Evolutionary conservation across 2,797 vertebrate genomes (phyloP).

Genomic region (Sardinella longiceps): DNA sequence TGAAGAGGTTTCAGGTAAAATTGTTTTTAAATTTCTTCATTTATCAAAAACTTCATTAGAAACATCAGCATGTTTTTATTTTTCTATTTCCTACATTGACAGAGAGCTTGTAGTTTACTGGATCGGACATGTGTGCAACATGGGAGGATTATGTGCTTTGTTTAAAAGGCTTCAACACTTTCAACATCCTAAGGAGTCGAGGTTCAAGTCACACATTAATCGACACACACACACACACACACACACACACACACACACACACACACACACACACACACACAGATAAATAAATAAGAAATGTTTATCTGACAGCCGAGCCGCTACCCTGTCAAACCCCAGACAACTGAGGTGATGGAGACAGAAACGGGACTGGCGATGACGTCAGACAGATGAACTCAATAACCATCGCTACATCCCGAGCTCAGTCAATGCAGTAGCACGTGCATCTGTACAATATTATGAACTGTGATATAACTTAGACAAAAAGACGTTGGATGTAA

Average conservation of each 20-base stretch:
- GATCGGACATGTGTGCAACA: slow-evolving; percentile 2
- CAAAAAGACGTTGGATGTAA: background rate
- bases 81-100: background rate
- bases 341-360: background rate
- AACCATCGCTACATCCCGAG: slow-evolving; percentile 20
- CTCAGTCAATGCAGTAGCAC: slow-evolving; percentile 17
- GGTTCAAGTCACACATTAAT: too few species aligned
- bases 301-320: background rate
- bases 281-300: background rate
- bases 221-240: too few species aligned
- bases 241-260: too few species aligned
- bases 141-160: background rate
- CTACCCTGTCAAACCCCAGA: background rate
- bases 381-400: slow-evolving; percentile 1
- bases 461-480: background rate
- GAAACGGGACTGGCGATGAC: background rate
- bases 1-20: background rate
- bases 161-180: background rate
- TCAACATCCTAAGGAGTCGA: background rate
- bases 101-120: background rate
- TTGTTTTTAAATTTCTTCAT: background rate
- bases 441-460: background rate
- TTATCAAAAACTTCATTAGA: background rate
- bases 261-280: background rate
- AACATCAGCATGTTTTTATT: background rate